Evolutionary conservation across 2,888 invertebrate genomes (phyloP), one percentile per base, ranked within the genome.

Genomic region (Reticulitermes lucifugus): DNA sequence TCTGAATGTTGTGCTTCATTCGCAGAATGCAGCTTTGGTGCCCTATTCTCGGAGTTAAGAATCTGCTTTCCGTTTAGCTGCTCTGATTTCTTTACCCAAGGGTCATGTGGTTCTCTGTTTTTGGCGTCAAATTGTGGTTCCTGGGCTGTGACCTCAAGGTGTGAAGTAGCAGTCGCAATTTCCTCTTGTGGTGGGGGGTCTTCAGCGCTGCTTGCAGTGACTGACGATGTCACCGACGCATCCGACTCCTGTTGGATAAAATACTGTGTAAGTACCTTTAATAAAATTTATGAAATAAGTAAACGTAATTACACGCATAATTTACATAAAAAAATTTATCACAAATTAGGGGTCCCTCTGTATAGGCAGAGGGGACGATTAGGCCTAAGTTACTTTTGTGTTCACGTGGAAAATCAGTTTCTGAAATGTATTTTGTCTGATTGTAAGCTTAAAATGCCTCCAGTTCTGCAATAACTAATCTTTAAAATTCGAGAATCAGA

Each of bases 201-300:
- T 21, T 77, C 77, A 77, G 77, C 46, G 46, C n/a, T 46, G 46
- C 46, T 77, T 7, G 77, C 46, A n/a, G 77, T 77, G 22, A 77
- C 46, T 7, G 77, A 51, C 6, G 73, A 73, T n/a, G 77, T 10
- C 77, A 77, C 10, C 10, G 77, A 46, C 12, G n/a, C 77, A 46
- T 77, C 77, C n/a, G 77, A 77, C 41, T 77, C 77, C 77, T 77
- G 51, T 43, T 46, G n/a, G 22, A 75, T 10, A 75, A 41, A 41
- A 70, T 5, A 14, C 29, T 70, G 55, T 55, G 18, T 55, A 55
- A 55, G 18, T 55, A 55, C 12, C 5, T 14, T 55, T 55, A 18
- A 55, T 55, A 14, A 14, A 18, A 14, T 9, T 14, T 14, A 12
- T 1, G 55, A 55, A 55, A 55, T 18, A 2, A 18, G 55, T 55